Evolutionary conservation across 2,797 vertebrate species (phyloP).

Genomic region (Crenuchus spilurus): DNA sequence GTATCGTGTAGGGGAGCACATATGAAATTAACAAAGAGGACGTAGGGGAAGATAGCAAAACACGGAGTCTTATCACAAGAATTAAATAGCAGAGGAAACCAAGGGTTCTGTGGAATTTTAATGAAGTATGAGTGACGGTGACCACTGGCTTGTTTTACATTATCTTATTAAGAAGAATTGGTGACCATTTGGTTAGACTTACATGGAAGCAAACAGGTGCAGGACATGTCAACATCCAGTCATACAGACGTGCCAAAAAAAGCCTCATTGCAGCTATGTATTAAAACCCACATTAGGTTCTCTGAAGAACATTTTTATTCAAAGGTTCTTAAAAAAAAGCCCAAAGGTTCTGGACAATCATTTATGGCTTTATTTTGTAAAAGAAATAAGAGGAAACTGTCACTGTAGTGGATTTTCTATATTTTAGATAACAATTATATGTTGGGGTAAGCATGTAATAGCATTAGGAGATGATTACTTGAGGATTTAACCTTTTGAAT

Average conservation of each 20-base stretch:
- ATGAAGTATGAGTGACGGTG: slow-evolving; percentile 15
- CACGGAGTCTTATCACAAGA: slow-evolving; percentile 10
- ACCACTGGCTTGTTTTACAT: neutral
- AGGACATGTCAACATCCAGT: no score
- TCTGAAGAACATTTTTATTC: no score
- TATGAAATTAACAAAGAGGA: slow-evolving; percentile 27
- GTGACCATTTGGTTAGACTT: neutral
- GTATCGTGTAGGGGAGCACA: slow-evolving; percentile 10
- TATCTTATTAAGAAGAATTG: neutral
- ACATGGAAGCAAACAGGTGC: neutral
- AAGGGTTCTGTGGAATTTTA: slow-evolving; percentile 29
- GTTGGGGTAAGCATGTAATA: slow-evolving; percentile 1
- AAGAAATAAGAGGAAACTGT: neutral
- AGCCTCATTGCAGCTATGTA: no score
- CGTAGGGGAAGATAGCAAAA: slow-evolving; percentile 10
- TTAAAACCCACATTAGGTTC: no score
- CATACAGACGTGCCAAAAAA: no score
- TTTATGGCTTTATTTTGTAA: no score
- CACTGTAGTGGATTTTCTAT: neutral
- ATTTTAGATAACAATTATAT: neutral
- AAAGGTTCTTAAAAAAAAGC: no score
- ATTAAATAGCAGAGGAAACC: slow-evolving; percentile 24
- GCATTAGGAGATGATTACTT: slow-evolving; percentile 13
- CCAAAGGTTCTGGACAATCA: no score
- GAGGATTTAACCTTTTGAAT: slow-evolving; percentile 26